Base-by-base conservation (phyloP, 1,140 invertebrate genomes). In the Saccostrea glomerata region DNA sequence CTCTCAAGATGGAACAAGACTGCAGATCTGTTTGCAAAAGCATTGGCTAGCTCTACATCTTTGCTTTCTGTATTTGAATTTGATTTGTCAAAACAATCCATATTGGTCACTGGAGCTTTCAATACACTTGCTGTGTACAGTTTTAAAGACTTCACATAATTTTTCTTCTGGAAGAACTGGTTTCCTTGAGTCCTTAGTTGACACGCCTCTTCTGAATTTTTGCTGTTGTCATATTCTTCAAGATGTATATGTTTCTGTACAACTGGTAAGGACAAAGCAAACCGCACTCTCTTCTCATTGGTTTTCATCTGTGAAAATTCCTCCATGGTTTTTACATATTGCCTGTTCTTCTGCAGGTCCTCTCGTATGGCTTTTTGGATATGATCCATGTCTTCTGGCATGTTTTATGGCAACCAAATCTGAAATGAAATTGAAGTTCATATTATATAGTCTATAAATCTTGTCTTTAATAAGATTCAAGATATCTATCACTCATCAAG, bases 1-100 rank as follows among this genome's bases (percentile, higher is more conserved):
- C 96, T 96, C 84, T 97, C 95, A 93, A 98, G 93, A 93, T 98
- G 97, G 93, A 97, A 98, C 6, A 98, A 95, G 0, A 97, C 97
- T 0, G 98, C 98, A 15, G 98, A 98, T 84, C 98, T 96, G 94
- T 99, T 99, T 5, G 97, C 98, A 89, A 97, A 96, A 3, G 97
- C 96, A 66, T 98, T 96, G 0, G 97, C 96, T 1, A 98, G 92
- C 82, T 98, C 96, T 92, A 93, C 88, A 20, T 85, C 84, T 0
- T 30, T 30, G 88, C 17, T 88, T n/a, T 89, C 88, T 36, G 47
- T 84, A 36, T 90, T 86, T 11, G n/a, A n/a, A 23, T 36, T 60
- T 55, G 36, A 25, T 25, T 66, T 23, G 54, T 60, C 66, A 63
- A 47, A 63, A 84, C 90, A 90, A 85, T 87, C 91, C 20, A 89